phyloP scores from a whole-genome alignment of 2,113 vertebrate species.

The Rhodinocichla rosea region DNA sequence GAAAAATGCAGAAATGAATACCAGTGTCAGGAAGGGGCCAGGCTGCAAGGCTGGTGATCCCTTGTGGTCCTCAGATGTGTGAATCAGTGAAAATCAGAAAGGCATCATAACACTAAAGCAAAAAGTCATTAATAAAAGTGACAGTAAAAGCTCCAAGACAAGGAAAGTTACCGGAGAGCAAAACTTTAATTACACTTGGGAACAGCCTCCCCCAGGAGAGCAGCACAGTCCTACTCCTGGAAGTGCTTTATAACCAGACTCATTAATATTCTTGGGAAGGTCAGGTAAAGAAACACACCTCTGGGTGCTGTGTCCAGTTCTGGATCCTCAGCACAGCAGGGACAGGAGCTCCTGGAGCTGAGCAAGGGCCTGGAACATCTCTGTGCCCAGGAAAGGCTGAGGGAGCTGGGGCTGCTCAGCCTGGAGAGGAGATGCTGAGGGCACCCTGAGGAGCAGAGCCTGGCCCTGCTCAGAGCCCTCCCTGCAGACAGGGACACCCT shows the following conservation, averaged over 20 bases:
- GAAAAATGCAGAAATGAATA: not conserved
- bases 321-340: not conserved
- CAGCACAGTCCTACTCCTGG: not conserved
- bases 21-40: not conserved
- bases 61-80: not conserved
- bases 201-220: not conserved
- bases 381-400: not conserved
- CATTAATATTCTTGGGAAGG: not conserved
- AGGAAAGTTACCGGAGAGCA: not conserved
- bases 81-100: not conserved
- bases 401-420: not conserved
- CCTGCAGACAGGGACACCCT: not conserved
- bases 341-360: not conserved
- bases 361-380: not conserved
- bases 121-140: not conserved
- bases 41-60: not conserved
- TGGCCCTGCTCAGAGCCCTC: not conserved
- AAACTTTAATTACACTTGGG: not conserved
- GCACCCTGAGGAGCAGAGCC: not conserved
- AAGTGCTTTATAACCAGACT: not conserved
- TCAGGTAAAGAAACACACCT: not conserved
- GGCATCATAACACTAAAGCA: not conserved
- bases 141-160: not conserved
- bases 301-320: not conserved
- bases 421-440: not conserved